phyloP scores from a whole-genome alignment of 2,113 vertebrate genomes.

The Xiphophorus hellerii region DNA sequence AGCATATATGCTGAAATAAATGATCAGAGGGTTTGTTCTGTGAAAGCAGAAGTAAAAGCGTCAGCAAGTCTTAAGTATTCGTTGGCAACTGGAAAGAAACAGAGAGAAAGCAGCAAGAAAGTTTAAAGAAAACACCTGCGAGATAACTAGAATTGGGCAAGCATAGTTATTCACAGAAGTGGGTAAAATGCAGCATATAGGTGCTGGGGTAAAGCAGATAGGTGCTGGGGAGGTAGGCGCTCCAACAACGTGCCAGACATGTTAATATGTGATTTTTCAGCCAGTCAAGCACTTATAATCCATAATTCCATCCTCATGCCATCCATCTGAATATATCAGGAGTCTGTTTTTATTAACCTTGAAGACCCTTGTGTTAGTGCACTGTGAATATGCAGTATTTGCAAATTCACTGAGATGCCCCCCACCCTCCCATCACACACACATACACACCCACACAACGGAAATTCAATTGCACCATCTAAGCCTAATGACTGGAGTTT shows the following conservation, averaged over 20 bases:
- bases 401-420: slow-evolving; percentile 29
- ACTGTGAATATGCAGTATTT: slow-evolving; percentile 47
- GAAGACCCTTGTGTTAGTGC: slow-evolving; percentile 41
- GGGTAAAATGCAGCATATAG: slow-evolving; percentile 3
- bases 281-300: slow-evolving; percentile 61
- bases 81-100: neutral
- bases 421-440: neutral
- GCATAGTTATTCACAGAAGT: neutral
- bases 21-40: neutral
- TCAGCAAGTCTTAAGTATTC: neutral
- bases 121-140: neutral
- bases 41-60: neutral
- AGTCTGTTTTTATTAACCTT: slow-evolving; percentile 65
- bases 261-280: slow-evolving; percentile 52
- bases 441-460: neutral
- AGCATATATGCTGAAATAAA: neutral
- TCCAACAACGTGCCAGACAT: slow-evolving; percentile 48
- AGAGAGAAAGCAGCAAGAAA: neutral
- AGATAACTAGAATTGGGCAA: slow-evolving; percentile 1
- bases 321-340: slow-evolving; percentile 41
- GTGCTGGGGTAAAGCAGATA: slow-evolving; percentile 9
- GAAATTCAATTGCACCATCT: slow-evolving; percentile 24
- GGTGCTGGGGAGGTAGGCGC: slow-evolving; percentile 10
- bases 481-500: slow-evolving; percentile 58
- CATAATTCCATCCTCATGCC: slow-evolving; percentile 47